These are phyloP conservation scores for Drosophila hawaiiensis DNA, from an alignment of 2,888 invertebrate genomes.

Conservation along the genomic window DNA sequence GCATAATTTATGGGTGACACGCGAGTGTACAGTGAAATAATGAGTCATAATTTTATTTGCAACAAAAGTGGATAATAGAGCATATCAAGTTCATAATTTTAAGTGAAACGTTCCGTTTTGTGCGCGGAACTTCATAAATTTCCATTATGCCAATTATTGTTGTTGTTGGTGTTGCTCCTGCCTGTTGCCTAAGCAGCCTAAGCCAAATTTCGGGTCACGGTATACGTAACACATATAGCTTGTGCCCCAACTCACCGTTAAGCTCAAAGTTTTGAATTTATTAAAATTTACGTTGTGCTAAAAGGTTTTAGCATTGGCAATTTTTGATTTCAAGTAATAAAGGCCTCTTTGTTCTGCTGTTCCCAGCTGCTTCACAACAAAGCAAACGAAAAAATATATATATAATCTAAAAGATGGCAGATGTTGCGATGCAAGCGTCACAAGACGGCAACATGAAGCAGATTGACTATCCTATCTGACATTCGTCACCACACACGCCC, in stretches of 20 bases:
- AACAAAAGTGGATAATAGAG: constrained; percentile 51
- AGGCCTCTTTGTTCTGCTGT: constrained; percentile 2
- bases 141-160: constrained; percentile 62
- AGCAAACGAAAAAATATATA: not conserved
- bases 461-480: constrained; percentile 3
- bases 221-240: constrained; percentile 34
- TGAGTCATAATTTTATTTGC: constrained; percentile 69
- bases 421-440: constrained; percentile 29
- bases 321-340: constrained; percentile 25
- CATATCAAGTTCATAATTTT: constrained; percentile 65
- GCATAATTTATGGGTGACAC: constrained; percentile 53
- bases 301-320: constrained; percentile 46
- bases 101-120: constrained; percentile 43
- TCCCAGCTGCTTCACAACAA: constrained; percentile 1
- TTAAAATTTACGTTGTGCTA: constrained; percentile 73
- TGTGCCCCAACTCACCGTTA: constrained; percentile 27
- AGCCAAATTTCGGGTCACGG: constrained; percentile 15
- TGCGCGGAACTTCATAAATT: constrained; percentile 69
- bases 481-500: not conserved
- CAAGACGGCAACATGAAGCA: constrained; percentile 3
- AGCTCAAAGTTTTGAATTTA: constrained; percentile 68
- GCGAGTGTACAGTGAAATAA: constrained; percentile 47
- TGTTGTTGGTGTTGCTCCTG: constrained; percentile 12
- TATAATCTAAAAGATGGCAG: constrained; percentile 21
- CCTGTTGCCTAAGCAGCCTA: constrained; percentile 27